Percentiles rank a stretch among this genome's conserved stretches.
Conservation (phyloP, 2,797 vertebrate genomes). For the Myoxocephalus aenaeus region DNA sequence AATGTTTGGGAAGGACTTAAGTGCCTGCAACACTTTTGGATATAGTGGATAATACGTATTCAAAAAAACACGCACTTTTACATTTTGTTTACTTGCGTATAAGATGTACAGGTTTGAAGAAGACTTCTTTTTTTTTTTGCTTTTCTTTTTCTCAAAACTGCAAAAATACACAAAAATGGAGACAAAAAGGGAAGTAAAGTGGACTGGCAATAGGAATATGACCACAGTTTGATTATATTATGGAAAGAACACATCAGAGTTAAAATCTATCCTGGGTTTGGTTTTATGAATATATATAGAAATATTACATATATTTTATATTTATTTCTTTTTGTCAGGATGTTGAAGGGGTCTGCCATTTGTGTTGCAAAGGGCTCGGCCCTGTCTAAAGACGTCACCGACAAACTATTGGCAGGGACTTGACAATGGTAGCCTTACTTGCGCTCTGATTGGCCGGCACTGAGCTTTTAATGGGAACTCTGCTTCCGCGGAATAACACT, state of each 20-base stretch:
- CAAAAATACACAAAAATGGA: conserved; percentile 75
- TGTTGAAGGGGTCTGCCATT: conserved; percentile 77
- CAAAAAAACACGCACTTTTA: conserved; percentile 85
- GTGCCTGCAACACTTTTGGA: conserved; percentile 98
- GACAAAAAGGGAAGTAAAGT: conserved; percentile 50
- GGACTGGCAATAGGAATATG: conserved; percentile 65
- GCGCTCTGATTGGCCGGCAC: conserved; percentile 75
- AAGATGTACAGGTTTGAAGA: conserved; percentile 87
- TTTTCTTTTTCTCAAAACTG: conserved; percentile 74
- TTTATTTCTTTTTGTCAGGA: conserved; percentile 85
- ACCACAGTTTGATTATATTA: conserved; percentile 68
- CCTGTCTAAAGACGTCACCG: conserved; percentile 68
- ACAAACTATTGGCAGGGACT: conserved; percentile 78
- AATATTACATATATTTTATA: conserved; percentile 86
- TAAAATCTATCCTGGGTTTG: conserved; percentile 82
- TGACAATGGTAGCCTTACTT: conserved; percentile 80
- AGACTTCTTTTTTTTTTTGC: conserved; percentile 59
- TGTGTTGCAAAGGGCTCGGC: conserved; percentile 76
- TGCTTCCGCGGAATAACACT: conserved; percentile 66
- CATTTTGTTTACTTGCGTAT: conserved; percentile 88
- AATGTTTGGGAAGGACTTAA: conserved; percentile 95
- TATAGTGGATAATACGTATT: conserved; percentile 88
- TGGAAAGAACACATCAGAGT: conserved; percentile 76
- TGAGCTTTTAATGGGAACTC: conserved; percentile 55
- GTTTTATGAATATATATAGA: conserved; percentile 86